These are phyloP conservation scores for Zaprionus africanus DNA, from an alignment of 1,140 invertebrate genomes.

Conservation along the genomic window DNA sequence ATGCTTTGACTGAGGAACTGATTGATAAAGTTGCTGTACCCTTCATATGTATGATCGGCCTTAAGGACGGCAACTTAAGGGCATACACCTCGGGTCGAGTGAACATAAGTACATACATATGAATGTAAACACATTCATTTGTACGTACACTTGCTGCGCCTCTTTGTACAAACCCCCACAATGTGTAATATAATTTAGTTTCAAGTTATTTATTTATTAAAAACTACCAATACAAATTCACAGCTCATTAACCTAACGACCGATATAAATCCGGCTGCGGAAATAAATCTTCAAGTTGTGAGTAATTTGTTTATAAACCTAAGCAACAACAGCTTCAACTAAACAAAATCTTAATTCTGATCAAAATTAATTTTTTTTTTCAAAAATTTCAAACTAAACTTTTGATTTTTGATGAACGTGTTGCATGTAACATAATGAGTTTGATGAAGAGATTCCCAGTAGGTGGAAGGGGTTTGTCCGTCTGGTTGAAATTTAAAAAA, in stretches of 20 bases:
- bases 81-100: constrained; percentile 11
- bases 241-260: constrained; percentile 81
- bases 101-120: constrained; percentile 11
- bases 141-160: constrained; percentile 4
- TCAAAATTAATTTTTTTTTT: constrained; percentile 15
- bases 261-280: constrained; percentile 80
- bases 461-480: neutral
- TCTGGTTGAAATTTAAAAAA: neutral
- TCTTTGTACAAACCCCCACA: neutral
- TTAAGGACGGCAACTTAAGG: constrained; percentile 25
- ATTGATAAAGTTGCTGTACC: constrained; percentile 73
- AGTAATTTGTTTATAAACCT: constrained; percentile 78
- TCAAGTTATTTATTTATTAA: constrained; percentile 72
- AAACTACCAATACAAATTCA: constrained; percentile 77
- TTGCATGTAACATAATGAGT: constrained; percentile 52
- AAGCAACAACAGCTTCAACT: constrained; percentile 60
- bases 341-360: constrained; percentile 33
- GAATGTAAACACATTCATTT: constrained; percentile 14
- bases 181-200: constrained; percentile 34
- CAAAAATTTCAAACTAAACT: constrained; percentile 21
- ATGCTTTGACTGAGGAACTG: constrained; percentile 25
- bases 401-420: constrained; percentile 32
- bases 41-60: constrained; percentile 53
- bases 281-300: constrained; percentile 76
- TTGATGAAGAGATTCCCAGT: constrained; percentile 18